These are phyloP conservation scores for Minunthozetes semirufus DNA, from an alignment of 2,888 invertebrate species.

Conservation along the genomic window DNA sequence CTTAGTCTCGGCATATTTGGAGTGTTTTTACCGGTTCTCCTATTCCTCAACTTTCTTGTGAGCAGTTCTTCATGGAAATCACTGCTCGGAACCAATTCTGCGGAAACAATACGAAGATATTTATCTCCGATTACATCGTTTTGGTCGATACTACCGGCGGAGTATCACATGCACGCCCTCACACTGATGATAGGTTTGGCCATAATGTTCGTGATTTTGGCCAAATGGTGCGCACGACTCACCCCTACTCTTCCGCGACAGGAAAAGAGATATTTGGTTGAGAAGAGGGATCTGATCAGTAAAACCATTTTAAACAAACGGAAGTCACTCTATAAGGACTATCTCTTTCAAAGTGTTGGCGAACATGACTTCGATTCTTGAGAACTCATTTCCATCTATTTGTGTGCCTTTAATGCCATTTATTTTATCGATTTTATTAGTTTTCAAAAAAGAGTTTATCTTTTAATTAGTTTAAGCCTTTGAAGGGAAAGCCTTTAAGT, in stretches of 20 bases:
- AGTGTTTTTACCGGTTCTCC: conserved; percentile 44
- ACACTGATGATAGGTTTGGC: conserved; percentile 46
- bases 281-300: conserved; percentile 50
- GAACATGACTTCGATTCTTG: conserved; percentile 49
- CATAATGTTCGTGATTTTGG: conserved; percentile 48
- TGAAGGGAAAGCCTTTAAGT: too few species aligned
- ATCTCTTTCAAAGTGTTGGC: conserved; percentile 53
- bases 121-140: conserved; percentile 45
- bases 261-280: conserved; percentile 48
- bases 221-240: conserved; percentile 49
- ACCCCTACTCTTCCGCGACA: conserved; percentile 49
- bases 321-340: conserved; percentile 52
- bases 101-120: conserved; percentile 45
- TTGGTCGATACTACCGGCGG: conserved; percentile 48
- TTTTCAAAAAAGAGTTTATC: too few species aligned
- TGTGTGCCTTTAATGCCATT: neutral
- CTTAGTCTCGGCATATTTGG: conserved; percentile 48
- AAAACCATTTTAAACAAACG: conserved; percentile 50
- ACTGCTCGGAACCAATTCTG: conserved; percentile 46
- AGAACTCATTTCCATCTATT: neutral
- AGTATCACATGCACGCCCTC: conserved; percentile 48
- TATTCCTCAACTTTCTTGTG: conserved; percentile 47
- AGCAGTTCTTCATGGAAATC: neutral
- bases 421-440: neutral
- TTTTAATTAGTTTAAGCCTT: too few species aligned